Evolutionary conservation across 30 jellyfish, hydroid and myxozoan species (phyloP), one percentile per base, ranked within the genome.

Genomic region (Mastigias papua): DNA sequence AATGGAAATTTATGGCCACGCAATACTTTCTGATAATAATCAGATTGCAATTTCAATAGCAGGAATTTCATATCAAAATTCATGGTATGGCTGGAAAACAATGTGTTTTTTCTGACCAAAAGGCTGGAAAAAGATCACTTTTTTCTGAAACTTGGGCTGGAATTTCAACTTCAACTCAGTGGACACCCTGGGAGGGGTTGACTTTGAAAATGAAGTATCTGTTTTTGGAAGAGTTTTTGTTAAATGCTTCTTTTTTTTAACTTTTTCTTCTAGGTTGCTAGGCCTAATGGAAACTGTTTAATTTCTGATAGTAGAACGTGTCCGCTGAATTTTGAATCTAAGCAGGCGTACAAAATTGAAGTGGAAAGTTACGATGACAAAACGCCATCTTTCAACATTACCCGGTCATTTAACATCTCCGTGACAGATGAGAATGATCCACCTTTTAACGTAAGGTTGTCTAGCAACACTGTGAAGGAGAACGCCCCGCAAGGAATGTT

Each of bases 331-430:
- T 93, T 46, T 48, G 98, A 93, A 49, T 16, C 75, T 13, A 48
- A 70, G 54, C 54, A 54, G 1, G 32, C 66, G 27, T 42, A 83
- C 73, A 1, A 32, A 27, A 48, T 93, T 6, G 71, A 30, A 37
- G 87, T 93, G 27, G 73, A 46, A 20, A 82, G 92, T 33, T 63
- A 89, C n/a, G 98, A 93, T 69, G 96, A 83, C 69, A 89, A 85
- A 67, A 69, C 88, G 22, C 98, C 97, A 11, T 70, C 96, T 6
- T 49, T 83, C 74, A 75, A 37, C 57, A 74, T 87, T 61, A 82
- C 89, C 29, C 90, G 87, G 27, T 31, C 73, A 11, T 73, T 93
- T 76, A 49, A 69, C 78, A 86, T 93, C 62, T 26, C 81, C 1
- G 83, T 93, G 20, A 34, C 34, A 25, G 73, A 93, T 75, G 26